Evolutionary conservation across 2,888 invertebrate species (phyloP), one percentile per base, ranked within the genome.

Genomic region (Gastracanthus pulcherrimus): DNA sequence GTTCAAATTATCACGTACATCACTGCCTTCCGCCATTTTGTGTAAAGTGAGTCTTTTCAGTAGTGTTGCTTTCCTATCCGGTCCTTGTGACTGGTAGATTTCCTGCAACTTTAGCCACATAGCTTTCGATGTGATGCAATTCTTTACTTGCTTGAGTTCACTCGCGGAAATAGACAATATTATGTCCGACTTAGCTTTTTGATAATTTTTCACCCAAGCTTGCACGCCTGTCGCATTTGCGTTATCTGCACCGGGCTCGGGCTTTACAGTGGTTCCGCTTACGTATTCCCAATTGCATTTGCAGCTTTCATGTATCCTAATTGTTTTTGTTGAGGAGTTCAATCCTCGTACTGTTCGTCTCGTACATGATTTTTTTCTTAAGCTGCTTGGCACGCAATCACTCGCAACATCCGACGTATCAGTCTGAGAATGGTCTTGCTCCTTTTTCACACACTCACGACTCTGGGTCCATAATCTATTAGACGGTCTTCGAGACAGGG

Each of bases 131-230:
- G 84, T 84, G 31, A 34, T 38, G 64, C 82, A 81, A 71, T 75
- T 72, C 69, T 84, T 84, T 16, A 84, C 55, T 51, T 80, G 76
- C 36, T 82, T 80, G 11, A 84, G 41, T 69, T 84, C 80, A 16
- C 78, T 66, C 16, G 82, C 77, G n/a, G 60, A 51, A 13, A 84
- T 84, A 6, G 83, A 51, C 60, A 84, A 62, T 41, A 83, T 80
- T 19, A 82, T 60, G 69, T 83, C 83, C 5, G 84, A 74, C 70
- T 62, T 60, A n/a, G 83, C 84, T 55, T 84, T 84, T 51, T 66
- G 31, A 62, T 84, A 83, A n/a, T 6, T 48, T 41, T 67, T 70
- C 7, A 66, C 62, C 84, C 84, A 84, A 34, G 60, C 69, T 31
- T 38, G 13, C 29, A 76, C 69, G 41, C 16, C 41, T 7, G 31